A percentile compares a stretch with the other conserved stretches of the same genome.
phyloP scores from a whole-genome alignment of 2,797 vertebrate species.

The Sebastiscus albofasciatus region DNA sequence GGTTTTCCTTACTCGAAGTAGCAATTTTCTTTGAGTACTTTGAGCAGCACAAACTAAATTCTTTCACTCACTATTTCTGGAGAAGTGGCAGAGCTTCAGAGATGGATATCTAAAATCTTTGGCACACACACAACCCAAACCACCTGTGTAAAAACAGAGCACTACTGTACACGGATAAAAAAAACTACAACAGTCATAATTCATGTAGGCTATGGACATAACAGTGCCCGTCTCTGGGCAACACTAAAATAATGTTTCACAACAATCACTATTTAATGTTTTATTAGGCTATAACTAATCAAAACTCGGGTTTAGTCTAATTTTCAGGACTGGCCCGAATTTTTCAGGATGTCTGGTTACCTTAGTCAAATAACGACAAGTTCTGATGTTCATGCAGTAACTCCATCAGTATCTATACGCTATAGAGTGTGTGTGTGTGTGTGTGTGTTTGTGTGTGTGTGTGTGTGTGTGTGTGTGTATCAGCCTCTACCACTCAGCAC shows the following conservation, averaged over 20 bases:
- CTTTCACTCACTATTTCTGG: not conserved
- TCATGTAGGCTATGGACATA: no score
- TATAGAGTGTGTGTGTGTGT: no score
- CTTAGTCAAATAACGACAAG: not conserved
- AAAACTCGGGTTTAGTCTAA: no score
- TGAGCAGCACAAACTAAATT: not conserved
- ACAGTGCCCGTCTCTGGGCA: no score
- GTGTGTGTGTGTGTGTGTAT: constrained; percentile 12
- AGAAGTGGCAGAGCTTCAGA: not conserved
- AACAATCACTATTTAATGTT: no score
- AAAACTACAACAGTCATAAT: no score
- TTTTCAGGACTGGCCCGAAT: no score
- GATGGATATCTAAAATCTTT: not conserved
- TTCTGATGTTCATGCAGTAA: not conserved
- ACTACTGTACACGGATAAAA: no score
- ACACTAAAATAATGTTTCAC: no score
- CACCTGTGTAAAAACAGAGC: not conserved
- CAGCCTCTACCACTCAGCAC: constrained; percentile 51
- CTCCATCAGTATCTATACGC: no score
- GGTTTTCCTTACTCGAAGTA: not conserved
- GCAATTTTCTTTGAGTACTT: not conserved
- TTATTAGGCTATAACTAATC: no score
- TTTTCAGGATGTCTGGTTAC: no score
- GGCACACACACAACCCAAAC: not conserved
- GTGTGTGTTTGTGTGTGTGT: constrained; percentile 1